Base-by-base conservation (phyloP, 2,888 invertebrate species). In the Allolobophora icterica region DNA sequence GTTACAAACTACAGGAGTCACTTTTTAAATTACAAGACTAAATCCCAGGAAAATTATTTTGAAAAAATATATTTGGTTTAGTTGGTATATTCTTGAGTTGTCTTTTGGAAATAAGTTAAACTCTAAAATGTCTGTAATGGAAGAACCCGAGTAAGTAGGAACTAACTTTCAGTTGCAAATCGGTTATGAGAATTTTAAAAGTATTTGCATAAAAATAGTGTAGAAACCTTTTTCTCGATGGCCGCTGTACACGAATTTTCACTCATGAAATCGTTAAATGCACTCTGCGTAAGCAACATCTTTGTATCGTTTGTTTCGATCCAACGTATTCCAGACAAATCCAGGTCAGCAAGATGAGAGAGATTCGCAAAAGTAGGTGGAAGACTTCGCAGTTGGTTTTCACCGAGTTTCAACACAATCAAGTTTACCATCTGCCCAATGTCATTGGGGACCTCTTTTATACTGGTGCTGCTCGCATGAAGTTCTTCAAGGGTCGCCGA, bases 251-350 rank as follows among this genome's bases (percentile, higher is more conserved):
- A 38, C 11, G 90, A 71, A 91, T 92, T 91, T 52, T 84, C 71
- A 15, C 90, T 83, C 89, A 92, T 35, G 58, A 91, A 91, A 19
- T 91, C 91, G 24, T 90, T 89, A 84, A 92, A 93, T 17, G 71
- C 91, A 30, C 89, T 89, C n/a, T 89, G 89, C 42, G 91, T 92
- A 8, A 93, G 90, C 33, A 92, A 38, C 24, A 90, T 91, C 34
- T 90, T 91, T 24, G 34, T 92, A 89, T 92, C 92, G 24, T 87
- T 89, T 15, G 91, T 90, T n/a, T 92, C 89, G 24, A 94, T 92
- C 93, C 94, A 93, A 15, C 94, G 93, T 5, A 94, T 92, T 90
- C 94, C 94, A 52, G 94, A 93, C 91, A 94, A 92, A 89, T 94
- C 92, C 38, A 94, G 92, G 8, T 92, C 91, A 19, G 91, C 92